phyloP scores from a whole-genome alignment of 1,140 invertebrate genomes.

The Heterodera schachtii region DNA sequence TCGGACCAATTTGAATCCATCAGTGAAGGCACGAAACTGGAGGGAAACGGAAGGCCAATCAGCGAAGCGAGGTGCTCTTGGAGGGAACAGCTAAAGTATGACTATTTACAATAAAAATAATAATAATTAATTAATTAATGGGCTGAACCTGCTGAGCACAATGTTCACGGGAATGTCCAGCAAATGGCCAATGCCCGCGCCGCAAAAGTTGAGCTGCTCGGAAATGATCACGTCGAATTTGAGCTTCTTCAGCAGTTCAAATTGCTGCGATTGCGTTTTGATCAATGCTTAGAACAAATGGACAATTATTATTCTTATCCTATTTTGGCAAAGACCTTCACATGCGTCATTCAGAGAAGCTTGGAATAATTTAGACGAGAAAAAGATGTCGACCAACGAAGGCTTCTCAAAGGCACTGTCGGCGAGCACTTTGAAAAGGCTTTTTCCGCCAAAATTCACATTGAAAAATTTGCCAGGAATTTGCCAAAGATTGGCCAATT shows the following conservation, averaged over 20 bases:
- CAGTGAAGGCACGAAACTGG: slow-evolving; percentile 45
- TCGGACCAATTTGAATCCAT: slow-evolving; percentile 18
- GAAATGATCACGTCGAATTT: slow-evolving; percentile 41
- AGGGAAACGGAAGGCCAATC: slow-evolving; percentile 37
- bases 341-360: background rate
- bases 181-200: slow-evolving; percentile 27
- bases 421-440: slow-evolving; percentile 2
- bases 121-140: background rate
- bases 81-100: slow-evolving; percentile 34
- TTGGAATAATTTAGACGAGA: background rate
- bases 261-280: slow-evolving; percentile 18
- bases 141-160: slow-evolving; percentile 19
- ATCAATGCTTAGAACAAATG: slow-evolving; percentile 21
- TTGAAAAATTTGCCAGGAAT: slow-evolving; percentile 10
- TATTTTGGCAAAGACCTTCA: slow-evolving; percentile 13
- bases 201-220: slow-evolving; percentile 45
- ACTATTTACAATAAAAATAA: background rate
- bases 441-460: background rate
- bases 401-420: background rate
- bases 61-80: slow-evolving; percentile 31
- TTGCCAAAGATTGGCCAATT: slow-evolving; percentile 9
- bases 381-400: background rate
- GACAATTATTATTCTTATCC: background rate
- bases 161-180: slow-evolving; percentile 30
- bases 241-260: slow-evolving; percentile 27